These are phyloP conservation scores for Rhinella marina DNA, from an alignment of 2,797 vertebrate species.

Conservation along the genomic window DNA sequence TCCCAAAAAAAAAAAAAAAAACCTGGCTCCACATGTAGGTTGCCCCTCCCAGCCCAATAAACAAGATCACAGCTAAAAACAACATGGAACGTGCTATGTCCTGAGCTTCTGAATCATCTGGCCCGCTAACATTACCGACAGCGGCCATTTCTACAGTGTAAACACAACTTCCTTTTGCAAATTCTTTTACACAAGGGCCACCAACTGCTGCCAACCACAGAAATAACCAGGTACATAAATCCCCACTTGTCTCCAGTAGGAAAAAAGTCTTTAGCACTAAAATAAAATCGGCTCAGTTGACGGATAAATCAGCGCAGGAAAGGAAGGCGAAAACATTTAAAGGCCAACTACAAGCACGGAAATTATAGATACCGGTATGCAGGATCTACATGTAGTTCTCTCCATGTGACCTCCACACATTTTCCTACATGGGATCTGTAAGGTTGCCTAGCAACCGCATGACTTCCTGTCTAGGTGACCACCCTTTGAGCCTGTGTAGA, in stretches of 20 bases:
- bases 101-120: slow-evolving; percentile 23
- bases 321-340: neutral
- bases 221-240: slow-evolving; percentile 37
- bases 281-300: slow-evolving; percentile 16
- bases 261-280: slow-evolving; percentile 33
- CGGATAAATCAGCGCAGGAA: neutral
- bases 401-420: neutral
- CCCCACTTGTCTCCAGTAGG: slow-evolving; percentile 25
- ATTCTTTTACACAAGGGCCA: slow-evolving; percentile 48
- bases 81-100: slow-evolving; percentile 3
- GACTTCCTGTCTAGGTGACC: neutral
- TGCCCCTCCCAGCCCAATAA: slow-evolving; percentile 40
- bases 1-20: slow-evolving; percentile 25
- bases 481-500: neutral
- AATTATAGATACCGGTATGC: neutral
- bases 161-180: slow-evolving; percentile 54
- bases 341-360: neutral
- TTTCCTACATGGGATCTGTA: neutral
- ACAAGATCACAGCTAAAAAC: slow-evolving; percentile 44
- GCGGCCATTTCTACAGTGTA: slow-evolving; percentile 33
- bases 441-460: neutral
- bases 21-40: slow-evolving; percentile 17
- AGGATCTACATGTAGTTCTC: neutral
- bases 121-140: slow-evolving; percentile 29
- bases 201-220: slow-evolving; percentile 57